Conservation (phyloP, 2,888 invertebrate genomes). For the Scaeva pyrastri region DNA sequence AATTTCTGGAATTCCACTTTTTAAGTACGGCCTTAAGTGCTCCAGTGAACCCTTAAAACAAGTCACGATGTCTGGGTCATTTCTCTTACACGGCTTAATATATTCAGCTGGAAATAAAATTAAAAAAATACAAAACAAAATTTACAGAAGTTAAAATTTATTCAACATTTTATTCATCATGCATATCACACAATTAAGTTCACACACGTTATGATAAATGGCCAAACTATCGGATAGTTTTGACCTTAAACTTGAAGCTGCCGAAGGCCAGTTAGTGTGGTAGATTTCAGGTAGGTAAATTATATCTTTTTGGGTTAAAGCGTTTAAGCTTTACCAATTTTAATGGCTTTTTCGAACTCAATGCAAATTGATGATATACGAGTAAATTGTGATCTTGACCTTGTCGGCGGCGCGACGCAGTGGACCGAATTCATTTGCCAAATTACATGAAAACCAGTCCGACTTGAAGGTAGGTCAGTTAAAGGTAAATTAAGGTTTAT, state of each 20-base stretch:
- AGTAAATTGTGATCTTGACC: conserved; percentile 67
- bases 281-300: not conserved
- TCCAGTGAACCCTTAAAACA: conserved; percentile 86
- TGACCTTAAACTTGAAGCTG: conserved; percentile 62
- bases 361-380: conserved; percentile 18
- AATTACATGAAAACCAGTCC: conserved; percentile 51
- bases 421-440: not conserved
- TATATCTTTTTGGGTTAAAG: conserved; percentile 26
- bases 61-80: conserved; percentile 86
- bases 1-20: conserved; percentile 87
- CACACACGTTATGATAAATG: not conserved
- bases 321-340: not conserved
- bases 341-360: conserved; percentile 33
- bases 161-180: not conserved
- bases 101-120: conserved; percentile 85
- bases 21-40: conserved; percentile 86
- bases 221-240: not conserved
- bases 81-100: conserved; percentile 88
- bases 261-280: conserved; percentile 3
- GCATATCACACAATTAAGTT: not conserved
- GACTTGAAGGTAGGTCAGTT: conserved; percentile 27
- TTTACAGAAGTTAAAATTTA: conserved; percentile 14
- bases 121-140: conserved; percentile 45
- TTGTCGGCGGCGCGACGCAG: conserved; percentile 23
- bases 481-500: not conserved